Evolutionary conservation across 2,888 invertebrate species (phyloP), one percentile per base, ranked within the genome.

Genomic region (Scaptodrosophila latifasciaeformis): DNA sequence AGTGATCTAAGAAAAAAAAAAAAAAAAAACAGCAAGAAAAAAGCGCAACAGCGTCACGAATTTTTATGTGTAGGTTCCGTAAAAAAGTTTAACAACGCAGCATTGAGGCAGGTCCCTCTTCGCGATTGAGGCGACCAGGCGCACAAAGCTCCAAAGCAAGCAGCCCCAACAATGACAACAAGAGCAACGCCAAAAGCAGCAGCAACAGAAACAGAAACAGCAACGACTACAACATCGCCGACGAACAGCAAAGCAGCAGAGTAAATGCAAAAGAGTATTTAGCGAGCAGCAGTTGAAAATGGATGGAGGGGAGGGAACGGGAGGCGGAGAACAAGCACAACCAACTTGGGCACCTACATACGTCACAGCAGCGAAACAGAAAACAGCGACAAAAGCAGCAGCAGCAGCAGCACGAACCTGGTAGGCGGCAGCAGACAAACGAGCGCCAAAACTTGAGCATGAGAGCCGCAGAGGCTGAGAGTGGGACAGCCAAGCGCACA

Each of bases 71-170:
- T 65, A 59, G 62, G 78, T 62, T 64, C 81, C 71, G 59, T 59
- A 62, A 63, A 64, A 65, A 52, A 47, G n/a, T n/a, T 66, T 48
- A 54, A 67, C 71, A n/a, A 67, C 71, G 67, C 76, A 77, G 77
- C 79, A 75, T 77, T 77, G 80, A 77, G 83, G 83, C 82, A 82
- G 82, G 83, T 82, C 82, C 82, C 82, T 82, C 83, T 81, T 80
- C 71, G 66, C 69, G 82, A 82, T 80, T 78, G 65, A 63, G 63
- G 55, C 35, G 62, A 82, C 60, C 70, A 82, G 82, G 82, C 76
- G 81, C 69, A 24, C 82, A 82, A 62, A 52, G 52, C 40, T 17
- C 31, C 40, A 17, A 34, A 70, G 72, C 66, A 72, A 54, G 61
- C 21, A 12, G 17, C 29, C 51, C 31, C 61, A 57, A 60, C 42